A percentile compares a stretch with the other conserved stretches of the same genome.
phyloP scores from a whole-genome alignment of 2,113 vertebrate genomes.

The Dicerorhinus sumatrensis region DNA sequence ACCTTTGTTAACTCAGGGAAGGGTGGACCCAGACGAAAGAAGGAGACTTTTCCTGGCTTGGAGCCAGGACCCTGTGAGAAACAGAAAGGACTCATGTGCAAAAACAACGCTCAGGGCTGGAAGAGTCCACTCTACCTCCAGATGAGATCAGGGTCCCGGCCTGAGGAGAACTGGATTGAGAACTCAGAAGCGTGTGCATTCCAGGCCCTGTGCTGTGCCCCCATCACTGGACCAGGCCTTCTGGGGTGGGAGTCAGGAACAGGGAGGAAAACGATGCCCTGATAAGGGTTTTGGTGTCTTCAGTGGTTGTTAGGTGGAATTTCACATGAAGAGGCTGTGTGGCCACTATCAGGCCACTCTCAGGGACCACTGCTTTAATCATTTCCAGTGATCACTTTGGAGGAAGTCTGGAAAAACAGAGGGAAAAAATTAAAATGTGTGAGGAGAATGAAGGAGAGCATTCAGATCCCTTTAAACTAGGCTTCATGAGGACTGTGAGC shows the following conservation, averaged over 20 bases:
- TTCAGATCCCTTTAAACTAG: background rate
- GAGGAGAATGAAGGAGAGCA: background rate
- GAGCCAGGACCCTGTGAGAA: background rate
- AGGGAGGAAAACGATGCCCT: background rate
- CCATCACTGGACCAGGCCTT: background rate
- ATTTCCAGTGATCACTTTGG: background rate
- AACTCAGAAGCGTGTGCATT: background rate
- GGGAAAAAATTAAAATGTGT: background rate
- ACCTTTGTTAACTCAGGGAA: background rate
- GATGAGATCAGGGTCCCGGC: background rate
- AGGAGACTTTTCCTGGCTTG: background rate
- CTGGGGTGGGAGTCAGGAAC: background rate
- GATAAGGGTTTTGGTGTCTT: background rate
- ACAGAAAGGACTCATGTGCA: background rate
- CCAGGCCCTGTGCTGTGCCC: background rate
- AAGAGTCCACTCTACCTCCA: background rate
- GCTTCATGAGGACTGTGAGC: too few species aligned
- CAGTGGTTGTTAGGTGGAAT: background rate
- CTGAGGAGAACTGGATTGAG: background rate
- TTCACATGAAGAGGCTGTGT: background rate
- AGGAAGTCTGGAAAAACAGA: background rate
- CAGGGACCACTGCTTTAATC: background rate
- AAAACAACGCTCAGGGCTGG: background rate
- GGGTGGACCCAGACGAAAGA: background rate
- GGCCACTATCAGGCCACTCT: background rate